A percentile compares a stretch with the other conserved stretches of the same genome.
Conservation (phyloP, 2,797 vertebrate genomes). For the Brachymystax lenok region DNA sequence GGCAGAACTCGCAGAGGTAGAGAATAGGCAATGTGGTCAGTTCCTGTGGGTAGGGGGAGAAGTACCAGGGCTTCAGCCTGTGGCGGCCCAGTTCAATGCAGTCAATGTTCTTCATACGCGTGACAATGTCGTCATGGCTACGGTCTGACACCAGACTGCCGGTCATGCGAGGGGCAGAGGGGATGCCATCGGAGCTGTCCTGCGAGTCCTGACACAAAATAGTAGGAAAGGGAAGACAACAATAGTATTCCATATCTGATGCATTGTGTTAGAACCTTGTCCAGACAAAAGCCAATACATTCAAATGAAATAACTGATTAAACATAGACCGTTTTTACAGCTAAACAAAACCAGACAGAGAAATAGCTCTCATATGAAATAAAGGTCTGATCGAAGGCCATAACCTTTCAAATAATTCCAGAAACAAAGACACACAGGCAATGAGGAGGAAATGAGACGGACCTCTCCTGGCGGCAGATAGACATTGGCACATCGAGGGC, state of each 20-base stretch:
- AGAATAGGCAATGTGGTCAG: constrained; percentile 91
- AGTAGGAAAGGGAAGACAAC: not conserved
- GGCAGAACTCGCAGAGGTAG: constrained; percentile 98
- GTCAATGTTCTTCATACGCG: constrained; percentile 97
- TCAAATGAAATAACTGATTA: not conserved
- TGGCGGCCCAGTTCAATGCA: constrained; percentile 95
- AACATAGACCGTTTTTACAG: not conserved
- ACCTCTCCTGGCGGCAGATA: constrained; percentile 83
- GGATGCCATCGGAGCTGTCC: constrained; percentile 94
- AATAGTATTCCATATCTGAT: not conserved
- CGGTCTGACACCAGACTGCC: constrained; percentile 94
- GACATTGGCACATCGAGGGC: constrained; percentile 77
- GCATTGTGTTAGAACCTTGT: not conserved
- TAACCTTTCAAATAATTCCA: not conserved
- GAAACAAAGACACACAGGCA: constrained; percentile 45
- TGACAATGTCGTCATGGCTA: constrained; percentile 95
- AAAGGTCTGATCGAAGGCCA: too few relatives aligned
- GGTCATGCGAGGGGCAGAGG: constrained; percentile 90
- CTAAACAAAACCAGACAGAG: not conserved
- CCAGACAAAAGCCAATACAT: not conserved
- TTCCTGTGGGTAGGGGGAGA: constrained; percentile 95
- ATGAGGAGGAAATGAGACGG: constrained; percentile 70
- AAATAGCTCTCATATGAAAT: not conserved
- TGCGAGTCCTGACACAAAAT: constrained; percentile 85
- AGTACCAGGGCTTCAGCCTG: constrained; percentile 97